These are phyloP conservation scores for Tanytarsus gracilentus DNA, from an alignment of 2,888 invertebrate species.

Conservation along the genomic window DNA sequence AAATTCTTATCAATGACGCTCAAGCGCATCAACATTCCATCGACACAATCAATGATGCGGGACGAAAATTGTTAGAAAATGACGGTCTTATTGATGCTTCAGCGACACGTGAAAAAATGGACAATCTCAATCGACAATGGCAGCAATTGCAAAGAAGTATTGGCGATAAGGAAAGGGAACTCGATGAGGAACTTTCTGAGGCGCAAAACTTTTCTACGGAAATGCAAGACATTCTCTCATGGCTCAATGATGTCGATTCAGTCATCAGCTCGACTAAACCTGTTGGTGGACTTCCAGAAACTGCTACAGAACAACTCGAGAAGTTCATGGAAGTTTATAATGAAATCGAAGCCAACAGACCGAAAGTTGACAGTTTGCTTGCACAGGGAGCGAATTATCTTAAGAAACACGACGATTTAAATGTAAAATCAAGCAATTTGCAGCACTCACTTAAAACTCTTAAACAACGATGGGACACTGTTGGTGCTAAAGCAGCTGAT, in stretches of 20 bases:
- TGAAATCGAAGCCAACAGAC: conserved; percentile 84
- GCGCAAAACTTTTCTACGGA: conserved; percentile 90
- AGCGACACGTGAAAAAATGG: conserved; percentile 80
- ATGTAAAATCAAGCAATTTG: conserved; percentile 64
- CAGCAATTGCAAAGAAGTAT: conserved; percentile 79
- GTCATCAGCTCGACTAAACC: conserved; percentile 91
- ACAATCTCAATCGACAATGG: conserved; percentile 85
- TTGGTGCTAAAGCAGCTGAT: conserved; percentile 72
- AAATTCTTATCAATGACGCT: conserved; percentile 93
- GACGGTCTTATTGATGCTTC: conserved; percentile 77
- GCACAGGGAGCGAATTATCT: conserved; percentile 86
- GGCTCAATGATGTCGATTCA: conserved; percentile 93
- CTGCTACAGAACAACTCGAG: conserved; percentile 92
- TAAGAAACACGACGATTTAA: conserved; percentile 52
- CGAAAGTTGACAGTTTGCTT: conserved; percentile 82
- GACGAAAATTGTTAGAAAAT: conserved; percentile 80
- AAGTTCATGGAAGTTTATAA: conserved; percentile 93
- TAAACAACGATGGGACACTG: conserved; percentile 90
- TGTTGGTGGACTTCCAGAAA: conserved; percentile 96
- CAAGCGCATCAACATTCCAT: conserved; percentile 93
- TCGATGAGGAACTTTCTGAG: conserved; percentile 86
- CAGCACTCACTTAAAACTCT: conserved; percentile 81
- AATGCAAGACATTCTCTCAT: conserved; percentile 85
- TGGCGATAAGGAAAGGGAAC: conserved; percentile 73
- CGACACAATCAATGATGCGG: conserved; percentile 91